Percentiles rank a stretch among this genome's conserved stretches.
Conservation (phyloP, 2,113 vertebrate genomes). For the Solenodon paradoxus region DNA sequence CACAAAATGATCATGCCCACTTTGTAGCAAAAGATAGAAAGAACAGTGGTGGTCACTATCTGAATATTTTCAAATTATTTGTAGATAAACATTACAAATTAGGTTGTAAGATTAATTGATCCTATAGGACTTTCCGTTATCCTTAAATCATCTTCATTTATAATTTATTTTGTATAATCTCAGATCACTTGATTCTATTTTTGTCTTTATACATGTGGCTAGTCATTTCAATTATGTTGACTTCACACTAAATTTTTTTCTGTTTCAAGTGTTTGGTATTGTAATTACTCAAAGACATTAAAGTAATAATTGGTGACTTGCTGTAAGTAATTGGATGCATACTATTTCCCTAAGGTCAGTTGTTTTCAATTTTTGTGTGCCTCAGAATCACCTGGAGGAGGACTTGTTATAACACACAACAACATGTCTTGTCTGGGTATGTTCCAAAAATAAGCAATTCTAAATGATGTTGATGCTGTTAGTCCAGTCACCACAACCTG, state of each 20-base stretch:
- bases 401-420: background rate
- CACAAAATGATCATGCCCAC: background rate
- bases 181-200: background rate
- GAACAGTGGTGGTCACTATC: background rate
- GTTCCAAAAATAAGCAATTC: background rate
- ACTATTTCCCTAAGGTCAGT: background rate
- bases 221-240: background rate
- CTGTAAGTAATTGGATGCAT: background rate
- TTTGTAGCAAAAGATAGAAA: background rate
- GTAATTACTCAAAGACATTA: background rate
- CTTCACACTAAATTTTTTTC: background rate
- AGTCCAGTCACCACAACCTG: background rate
- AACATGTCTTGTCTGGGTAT: background rate
- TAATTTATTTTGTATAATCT: background rate
- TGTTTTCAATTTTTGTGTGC: background rate
- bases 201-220: background rate
- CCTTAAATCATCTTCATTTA: background rate
- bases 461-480: background rate
- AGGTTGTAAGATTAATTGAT: background rate
- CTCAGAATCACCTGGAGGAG: background rate
- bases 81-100: background rate
- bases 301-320: background rate
- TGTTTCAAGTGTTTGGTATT: background rate
- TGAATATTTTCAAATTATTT: background rate
- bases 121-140: background rate